These are phyloP conservation scores for Idaea aversata DNA, from an alignment of 2,888 invertebrate genomes.

Conservation along the genomic window DNA sequence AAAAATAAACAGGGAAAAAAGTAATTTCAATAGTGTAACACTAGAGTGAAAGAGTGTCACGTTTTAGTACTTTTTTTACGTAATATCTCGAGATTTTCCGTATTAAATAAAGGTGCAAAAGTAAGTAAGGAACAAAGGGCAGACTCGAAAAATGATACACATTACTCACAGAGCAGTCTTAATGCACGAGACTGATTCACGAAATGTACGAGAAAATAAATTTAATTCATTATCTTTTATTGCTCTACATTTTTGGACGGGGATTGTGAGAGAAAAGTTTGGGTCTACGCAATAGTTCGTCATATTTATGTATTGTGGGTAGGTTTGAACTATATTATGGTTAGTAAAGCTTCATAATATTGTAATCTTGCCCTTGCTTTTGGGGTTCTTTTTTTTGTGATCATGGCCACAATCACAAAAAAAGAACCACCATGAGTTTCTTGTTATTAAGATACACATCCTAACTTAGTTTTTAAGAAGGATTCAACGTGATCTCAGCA, in stretches of 20 bases:
- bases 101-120: conserved; percentile 39
- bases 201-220: conserved; percentile 19
- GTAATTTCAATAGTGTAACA: background rate
- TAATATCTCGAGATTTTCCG: background rate
- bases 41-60: background rate
- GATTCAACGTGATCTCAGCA: too few relatives aligned
- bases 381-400: too few relatives aligned
- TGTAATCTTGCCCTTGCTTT: too few relatives aligned
- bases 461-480: too few relatives aligned
- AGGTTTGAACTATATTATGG: background rate
- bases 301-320: background rate
- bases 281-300: background rate
- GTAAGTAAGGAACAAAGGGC: conserved; percentile 37
- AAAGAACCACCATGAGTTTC: too few relatives aligned
- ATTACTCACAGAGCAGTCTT: conserved; percentile 44
- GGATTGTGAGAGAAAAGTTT: background rate
- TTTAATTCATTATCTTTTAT: conserved; percentile 9
- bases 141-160: conserved; percentile 54
- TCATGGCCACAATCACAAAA: too few relatives aligned
- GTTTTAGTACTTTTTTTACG: background rate
- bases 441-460: too few relatives aligned
- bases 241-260: conserved; percentile 1
- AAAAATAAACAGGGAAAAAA: background rate
- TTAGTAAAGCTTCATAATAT: background rate
- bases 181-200: conserved; percentile 23